Evolutionary conservation across 2,797 vertebrate genomes (phyloP), one percentile per base, ranked within the genome.

Genomic region (Danio kyathit): DNA sequence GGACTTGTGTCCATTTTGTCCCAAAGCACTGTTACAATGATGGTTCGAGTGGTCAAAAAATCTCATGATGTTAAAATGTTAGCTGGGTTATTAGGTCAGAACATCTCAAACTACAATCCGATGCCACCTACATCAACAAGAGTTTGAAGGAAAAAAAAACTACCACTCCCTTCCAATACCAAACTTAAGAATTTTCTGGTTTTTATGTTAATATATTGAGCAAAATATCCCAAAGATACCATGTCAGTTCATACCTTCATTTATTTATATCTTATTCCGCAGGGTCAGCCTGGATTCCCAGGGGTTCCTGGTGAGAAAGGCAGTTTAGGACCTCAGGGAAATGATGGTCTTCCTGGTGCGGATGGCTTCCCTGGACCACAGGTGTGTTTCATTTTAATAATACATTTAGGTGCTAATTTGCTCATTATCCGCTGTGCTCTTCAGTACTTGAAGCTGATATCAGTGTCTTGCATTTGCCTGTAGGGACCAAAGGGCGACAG

Each of bases 361-460:
- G 95, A 96, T 1, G 98, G 98, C 8, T 92, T 94, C 54, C 93
- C 94, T 0, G 98, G 98, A 82, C 93, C 95, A 6, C 93, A 93
- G 94, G 98, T 99, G 88, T 78, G 86, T 6, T 51, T 61, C 12
- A 8, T 38, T 74, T 60, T 9, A 12, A 38, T 74, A 13, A 61
- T 48, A 40, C 19, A 16, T 21, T 12, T 48, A 48, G 56, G 13
- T 75, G 43, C 17, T 44, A 66, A 40, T 44, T 29, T 63, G 38
- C n/a, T 78, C 12, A 70, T 59, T 66, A 59, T 29, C 17, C 29
- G 57, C 16, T 16, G 7, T 73, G 48, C 17, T 21, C 14, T 71
- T 6, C 43, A 38, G 12, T 76, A n/a, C 74, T 43, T 70, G 13
- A 65, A 13, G 5, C 17, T 59, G 40, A 76, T 60, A n/a, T 54